Evolutionary conservation across 2,888 invertebrate genomes (phyloP), one percentile per base, ranked within the genome.

Genomic region (Heliconius ethilla): DNA sequence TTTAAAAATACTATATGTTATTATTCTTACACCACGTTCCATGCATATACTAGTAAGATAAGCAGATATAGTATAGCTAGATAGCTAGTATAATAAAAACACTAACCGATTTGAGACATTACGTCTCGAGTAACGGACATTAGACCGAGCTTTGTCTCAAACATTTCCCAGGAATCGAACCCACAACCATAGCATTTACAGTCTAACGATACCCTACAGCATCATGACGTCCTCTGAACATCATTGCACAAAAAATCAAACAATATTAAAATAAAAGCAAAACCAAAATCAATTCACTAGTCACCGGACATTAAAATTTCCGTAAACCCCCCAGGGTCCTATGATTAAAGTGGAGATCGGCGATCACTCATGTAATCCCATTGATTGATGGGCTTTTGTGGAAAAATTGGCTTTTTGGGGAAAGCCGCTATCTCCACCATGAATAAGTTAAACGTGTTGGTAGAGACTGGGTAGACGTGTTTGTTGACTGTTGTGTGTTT

Each of bases 341-440:
- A 89, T 90, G 91, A 91, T 91, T 91, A 90, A 89, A 89, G 88
- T 87, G 85, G 84, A 79, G 81, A 81, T 84, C 87, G 84, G 86
- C 84, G 87, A 86, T 81, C 82, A 83, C 83, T 82, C 83, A 83
- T 82, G 87, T 90, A 90, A 91, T 90, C 90, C 88, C 81, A 85
- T 88, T 93, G 93, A 94, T 94, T 89, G 94, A 93, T 94, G 90
- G 87, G 89, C 88, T 86, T 83, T 84, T 86, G 85, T 86, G 86
- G 86, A 83, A 87, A 89, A 87, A 89, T 89, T 89, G 87, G 87
- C 90, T 86, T 92, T 90, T 89, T 86, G 83, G 88, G 86, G 85
- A 89, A 91, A 89, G 85, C 86, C 84, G 83, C 81, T 82, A 84
- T 82, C 81, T 85, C 85, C 82, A 83, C 82, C 82, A 82, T 82